These are phyloP conservation scores for Drosophila orena DNA, from an alignment of 1,140 invertebrate genomes.

Conservation along the genomic window DNA sequence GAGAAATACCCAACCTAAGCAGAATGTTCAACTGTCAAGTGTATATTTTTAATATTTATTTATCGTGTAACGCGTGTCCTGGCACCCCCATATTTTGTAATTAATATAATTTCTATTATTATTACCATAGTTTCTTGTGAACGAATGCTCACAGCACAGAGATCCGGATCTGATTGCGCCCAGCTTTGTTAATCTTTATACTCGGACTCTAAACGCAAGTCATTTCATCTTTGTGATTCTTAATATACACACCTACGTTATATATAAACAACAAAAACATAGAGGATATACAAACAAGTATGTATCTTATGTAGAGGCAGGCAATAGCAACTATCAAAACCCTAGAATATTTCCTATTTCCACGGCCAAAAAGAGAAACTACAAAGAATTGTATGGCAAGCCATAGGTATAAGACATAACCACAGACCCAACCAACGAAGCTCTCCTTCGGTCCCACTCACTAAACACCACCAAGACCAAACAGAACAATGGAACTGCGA, in stretches of 20 bases:
- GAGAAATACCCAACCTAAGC: constrained; percentile 38
- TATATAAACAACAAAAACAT: constrained; percentile 23
- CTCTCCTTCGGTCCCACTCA: constrained; percentile 4
- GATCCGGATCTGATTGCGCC: constrained; percentile 26
- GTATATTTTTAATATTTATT: constrained; percentile 59
- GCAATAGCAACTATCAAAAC: constrained; percentile 18
- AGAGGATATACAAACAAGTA: constrained; percentile 36
- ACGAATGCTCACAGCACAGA: constrained; percentile 28
- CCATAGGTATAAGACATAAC: constrained; percentile 29
- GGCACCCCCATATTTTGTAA: constrained; percentile 38
- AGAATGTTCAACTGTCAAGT: constrained; percentile 63
- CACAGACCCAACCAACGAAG: constrained; percentile 15
- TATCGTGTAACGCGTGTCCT: constrained; percentile 34
- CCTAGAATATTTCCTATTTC: constrained; percentile 22
- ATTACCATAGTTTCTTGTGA: constrained; percentile 43
- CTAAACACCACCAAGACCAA: constrained; percentile 21
- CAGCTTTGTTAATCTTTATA: constrained; percentile 37
- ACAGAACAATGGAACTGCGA: constrained; percentile 27
- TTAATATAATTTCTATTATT: constrained; percentile 48
- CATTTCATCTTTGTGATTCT: constrained; percentile 75
- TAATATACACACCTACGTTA: constrained; percentile 37
- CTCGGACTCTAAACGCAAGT: constrained; percentile 60
- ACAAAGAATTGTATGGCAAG: constrained; percentile 18
- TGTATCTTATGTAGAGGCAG: constrained; percentile 31
- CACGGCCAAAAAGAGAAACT: constrained; percentile 13